phyloP scores from a whole-genome alignment of 1,140 invertebrate genomes.

The Choristoneura fumiferana region DNA sequence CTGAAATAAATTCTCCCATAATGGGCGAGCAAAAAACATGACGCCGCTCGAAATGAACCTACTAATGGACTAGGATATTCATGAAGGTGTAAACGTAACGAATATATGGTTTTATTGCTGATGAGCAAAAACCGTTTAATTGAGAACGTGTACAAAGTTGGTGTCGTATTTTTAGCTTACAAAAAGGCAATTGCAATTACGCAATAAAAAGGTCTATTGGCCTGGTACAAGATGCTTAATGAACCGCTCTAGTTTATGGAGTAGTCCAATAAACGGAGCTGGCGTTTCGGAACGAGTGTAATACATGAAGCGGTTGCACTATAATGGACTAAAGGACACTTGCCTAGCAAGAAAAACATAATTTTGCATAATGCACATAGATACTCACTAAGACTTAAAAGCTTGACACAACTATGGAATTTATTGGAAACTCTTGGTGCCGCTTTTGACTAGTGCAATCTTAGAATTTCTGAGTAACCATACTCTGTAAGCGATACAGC shows the following conservation, averaged over 20 bases:
- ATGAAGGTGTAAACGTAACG: slow-evolving; percentile 42
- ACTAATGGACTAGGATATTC: slow-evolving; percentile 37
- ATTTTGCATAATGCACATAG: no score
- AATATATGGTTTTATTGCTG: slow-evolving; percentile 52
- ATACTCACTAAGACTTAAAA: no score
- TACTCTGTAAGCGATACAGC: no score
- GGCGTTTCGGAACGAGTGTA: slow-evolving; percentile 54
- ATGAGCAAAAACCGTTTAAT: slow-evolving; percentile 43
- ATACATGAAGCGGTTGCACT: slow-evolving; percentile 50
- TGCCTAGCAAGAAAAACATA: slow-evolving; percentile 48
- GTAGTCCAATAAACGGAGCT: slow-evolving; percentile 63
- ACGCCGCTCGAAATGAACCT: slow-evolving; percentile 30
- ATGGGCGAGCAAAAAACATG: slow-evolving; percentile 34
- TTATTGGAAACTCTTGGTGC: neutral
- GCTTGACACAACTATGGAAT: neutral
- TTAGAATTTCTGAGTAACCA: no score
- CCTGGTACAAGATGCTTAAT: slow-evolving; percentile 57
- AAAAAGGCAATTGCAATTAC: slow-evolving; percentile 55
- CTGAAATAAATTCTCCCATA: slow-evolving; percentile 38
- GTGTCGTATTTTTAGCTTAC: slow-evolving; percentile 34
- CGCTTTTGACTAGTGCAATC: no score
- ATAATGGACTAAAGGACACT: slow-evolving; percentile 60
- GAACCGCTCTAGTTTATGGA: slow-evolving; percentile 70
- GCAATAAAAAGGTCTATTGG: slow-evolving; percentile 56
- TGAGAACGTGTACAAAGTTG: slow-evolving; percentile 40